Percentiles rank a stretch among this genome's conserved stretches.
Evolutionary conservation across 2,113 vertebrate genomes (phyloP).

Genomic region (Gymnarchus niloticus): DNA sequence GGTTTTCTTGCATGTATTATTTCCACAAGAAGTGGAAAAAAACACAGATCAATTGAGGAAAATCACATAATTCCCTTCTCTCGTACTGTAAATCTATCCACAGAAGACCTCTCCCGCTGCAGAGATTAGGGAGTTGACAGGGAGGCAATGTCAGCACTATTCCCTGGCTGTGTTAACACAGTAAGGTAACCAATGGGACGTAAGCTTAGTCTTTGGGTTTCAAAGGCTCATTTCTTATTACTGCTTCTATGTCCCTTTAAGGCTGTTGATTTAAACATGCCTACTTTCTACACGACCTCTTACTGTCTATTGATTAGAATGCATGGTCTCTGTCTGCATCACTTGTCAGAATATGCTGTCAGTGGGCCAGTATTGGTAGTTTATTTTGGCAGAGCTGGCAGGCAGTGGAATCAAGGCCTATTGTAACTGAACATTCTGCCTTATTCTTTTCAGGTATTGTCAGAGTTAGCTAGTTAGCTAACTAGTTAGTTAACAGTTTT

Average conservation of each 20-base stretch:
- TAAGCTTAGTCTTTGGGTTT: background rate
- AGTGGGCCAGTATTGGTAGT: background rate
- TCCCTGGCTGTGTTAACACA: background rate
- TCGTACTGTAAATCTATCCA: background rate
- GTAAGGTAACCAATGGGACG: background rate
- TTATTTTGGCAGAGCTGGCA: background rate
- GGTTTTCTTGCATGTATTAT: background rate
- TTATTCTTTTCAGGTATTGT: background rate
- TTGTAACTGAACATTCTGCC: background rate
- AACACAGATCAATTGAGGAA: too few species aligned
- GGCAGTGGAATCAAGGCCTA: background rate
- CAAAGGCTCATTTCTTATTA: background rate
- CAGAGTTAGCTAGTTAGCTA: background rate
- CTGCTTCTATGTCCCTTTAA: background rate
- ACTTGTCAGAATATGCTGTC: background rate
- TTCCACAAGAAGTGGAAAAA: background rate
- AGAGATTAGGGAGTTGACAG: background rate
- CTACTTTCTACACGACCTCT: background rate
- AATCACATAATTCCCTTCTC: background rate
- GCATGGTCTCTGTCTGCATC: background rate
- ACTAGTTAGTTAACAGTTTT: background rate
- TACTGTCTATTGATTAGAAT: background rate
- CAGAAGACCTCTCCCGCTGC: background rate
- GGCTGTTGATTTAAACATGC: background rate
- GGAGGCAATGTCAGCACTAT: background rate